phyloP scores from a whole-genome alignment of 1,140 invertebrate species.

The Alviniconcha marisindica region DNA sequence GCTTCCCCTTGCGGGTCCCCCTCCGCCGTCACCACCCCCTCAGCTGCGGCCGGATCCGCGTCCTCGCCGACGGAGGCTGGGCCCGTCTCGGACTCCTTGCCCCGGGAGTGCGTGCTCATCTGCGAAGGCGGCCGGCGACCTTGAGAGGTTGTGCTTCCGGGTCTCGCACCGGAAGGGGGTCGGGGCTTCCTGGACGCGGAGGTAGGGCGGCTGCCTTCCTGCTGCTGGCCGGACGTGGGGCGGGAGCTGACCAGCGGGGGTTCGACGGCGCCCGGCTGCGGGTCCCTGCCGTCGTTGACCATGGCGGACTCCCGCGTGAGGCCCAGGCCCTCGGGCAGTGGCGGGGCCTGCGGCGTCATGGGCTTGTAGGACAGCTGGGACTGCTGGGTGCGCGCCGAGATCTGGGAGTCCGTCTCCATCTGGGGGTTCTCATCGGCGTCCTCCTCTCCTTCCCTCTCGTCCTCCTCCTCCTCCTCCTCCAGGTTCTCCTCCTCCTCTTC shows the following conservation, averaged over 20 bases:
- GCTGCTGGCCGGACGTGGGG: constrained; percentile 21
- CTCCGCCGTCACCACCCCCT: background rate
- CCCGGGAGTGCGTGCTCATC: background rate
- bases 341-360: constrained; percentile 68
- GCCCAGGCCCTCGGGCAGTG: constrained; percentile 65
- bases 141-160: constrained; percentile 1
- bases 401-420: constrained; percentile 29
- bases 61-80: background rate
- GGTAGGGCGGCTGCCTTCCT: constrained; percentile 10
- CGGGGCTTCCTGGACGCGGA: background rate
- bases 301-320: constrained; percentile 60
- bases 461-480: constrained; percentile 51
- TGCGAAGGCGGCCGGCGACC: background rate
- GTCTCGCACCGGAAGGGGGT: background rate
- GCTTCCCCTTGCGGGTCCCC: background rate
- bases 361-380: constrained; percentile 72
- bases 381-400: constrained; percentile 47
- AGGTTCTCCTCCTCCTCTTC: constrained; percentile 56
- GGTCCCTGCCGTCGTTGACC: constrained; percentile 29
- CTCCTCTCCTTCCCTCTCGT: constrained; percentile 54
- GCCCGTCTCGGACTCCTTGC: constrained; percentile 5
- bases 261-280: background rate
- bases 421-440: constrained; percentile 47
- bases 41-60: background rate
- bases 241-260: constrained; percentile 32